Evolutionary conservation across 1,140 invertebrate genomes (phyloP).

Genomic region (Caerostris darwini): DNA sequence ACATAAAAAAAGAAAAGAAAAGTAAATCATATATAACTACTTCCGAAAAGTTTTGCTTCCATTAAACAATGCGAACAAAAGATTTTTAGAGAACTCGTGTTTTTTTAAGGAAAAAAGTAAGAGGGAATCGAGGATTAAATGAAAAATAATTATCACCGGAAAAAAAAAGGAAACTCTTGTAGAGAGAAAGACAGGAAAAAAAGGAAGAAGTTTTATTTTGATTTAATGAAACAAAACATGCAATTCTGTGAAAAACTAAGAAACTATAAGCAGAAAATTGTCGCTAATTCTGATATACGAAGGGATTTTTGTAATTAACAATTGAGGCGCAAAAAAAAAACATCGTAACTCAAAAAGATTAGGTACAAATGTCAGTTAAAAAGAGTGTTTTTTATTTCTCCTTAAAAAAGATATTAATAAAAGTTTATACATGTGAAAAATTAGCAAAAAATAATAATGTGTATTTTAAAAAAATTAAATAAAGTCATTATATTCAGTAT

Average conservation of each 20-base stretch:
- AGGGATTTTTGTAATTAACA: slow-evolving; percentile 50
- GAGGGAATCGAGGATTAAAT: not conserved
- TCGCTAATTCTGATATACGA: slow-evolving; percentile 27
- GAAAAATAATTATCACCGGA: slow-evolving; percentile 34
- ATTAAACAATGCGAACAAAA: not conserved
- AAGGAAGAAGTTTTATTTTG: slow-evolving; percentile 1
- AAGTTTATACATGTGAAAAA: slow-evolving; percentile 2
- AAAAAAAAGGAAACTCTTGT: not conserved
- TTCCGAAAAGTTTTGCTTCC: not conserved
- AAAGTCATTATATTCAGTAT: slow-evolving; percentile 4
- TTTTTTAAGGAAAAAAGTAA: not conserved
- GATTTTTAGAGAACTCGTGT: not conserved
- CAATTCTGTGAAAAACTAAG: slow-evolving; percentile 46
- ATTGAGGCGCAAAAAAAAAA: slow-evolving; percentile 31
- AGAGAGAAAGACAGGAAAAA: not conserved
- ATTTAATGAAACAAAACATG: slow-evolving; percentile 58
- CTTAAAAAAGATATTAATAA: not conserved
- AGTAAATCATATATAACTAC: slow-evolving; percentile 29
- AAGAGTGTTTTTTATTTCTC: not conserved
- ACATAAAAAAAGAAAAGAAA: not conserved
- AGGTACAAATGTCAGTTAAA: slow-evolving; percentile 19
- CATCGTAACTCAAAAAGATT: slow-evolving; percentile 25
- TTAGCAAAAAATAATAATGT: not conserved
- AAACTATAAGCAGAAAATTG: slow-evolving; percentile 26
- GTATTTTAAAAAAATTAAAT: not conserved